Conservation (phyloP, 1,140 invertebrate species). For the Leptinotarsa undecemlineata region DNA sequence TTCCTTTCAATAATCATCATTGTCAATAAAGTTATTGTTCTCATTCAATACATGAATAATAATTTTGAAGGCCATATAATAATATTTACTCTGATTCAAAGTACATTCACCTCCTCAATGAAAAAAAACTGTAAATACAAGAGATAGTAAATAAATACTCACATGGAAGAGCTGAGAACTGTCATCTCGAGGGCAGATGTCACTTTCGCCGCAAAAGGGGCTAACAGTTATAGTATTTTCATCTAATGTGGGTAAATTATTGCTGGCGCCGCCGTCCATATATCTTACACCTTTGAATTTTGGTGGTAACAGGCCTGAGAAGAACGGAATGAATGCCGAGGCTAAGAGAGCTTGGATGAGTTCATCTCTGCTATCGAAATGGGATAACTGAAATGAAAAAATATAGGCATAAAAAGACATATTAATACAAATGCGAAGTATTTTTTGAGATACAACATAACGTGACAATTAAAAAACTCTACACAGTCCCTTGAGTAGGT, state of each 20-base stretch:
- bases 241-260: constrained; percentile 93
- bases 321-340: constrained; percentile 93
- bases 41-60: not conserved
- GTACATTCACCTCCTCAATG: not conserved
- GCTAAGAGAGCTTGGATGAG: constrained; percentile 91
- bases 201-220: constrained; percentile 96
- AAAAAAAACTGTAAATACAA: not conserved
- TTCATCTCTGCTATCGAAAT: constrained; percentile 69
- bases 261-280: constrained; percentile 96
- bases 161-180: constrained; percentile 85
- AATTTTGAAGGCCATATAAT: not conserved
- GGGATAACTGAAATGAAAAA: constrained; percentile 27
- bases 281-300: constrained; percentile 87
- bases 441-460: too few species aligned
- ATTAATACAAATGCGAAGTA: too few species aligned
- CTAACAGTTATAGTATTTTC: constrained; percentile 95
- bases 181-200: constrained; percentile 94
- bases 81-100: constrained; percentile 6
- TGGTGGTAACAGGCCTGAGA: constrained; percentile 92
- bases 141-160: constrained; percentile 52
- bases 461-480: too few species aligned
- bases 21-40: not conserved
- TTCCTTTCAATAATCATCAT: not conserved
- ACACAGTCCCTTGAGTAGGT: too few species aligned
- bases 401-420: not conserved